A percentile compares a stretch with the other conserved stretches of the same genome.
These are phyloP conservation scores for Periparus ater DNA, from an alignment of 2,797 vertebrate species.

Conservation along the genomic window DNA sequence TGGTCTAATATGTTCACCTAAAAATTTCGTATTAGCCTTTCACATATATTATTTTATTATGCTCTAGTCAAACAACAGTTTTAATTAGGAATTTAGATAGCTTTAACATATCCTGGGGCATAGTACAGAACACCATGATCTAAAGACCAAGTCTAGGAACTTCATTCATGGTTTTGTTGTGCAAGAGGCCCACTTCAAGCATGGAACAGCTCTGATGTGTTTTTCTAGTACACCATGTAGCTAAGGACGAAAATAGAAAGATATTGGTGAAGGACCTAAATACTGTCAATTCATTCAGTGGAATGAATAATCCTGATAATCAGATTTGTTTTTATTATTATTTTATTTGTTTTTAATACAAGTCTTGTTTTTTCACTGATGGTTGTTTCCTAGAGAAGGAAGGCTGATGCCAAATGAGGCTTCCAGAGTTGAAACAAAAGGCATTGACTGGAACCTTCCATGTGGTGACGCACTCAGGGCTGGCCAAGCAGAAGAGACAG, in stretches of 20 bases:
- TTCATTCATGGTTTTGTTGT: background rate
- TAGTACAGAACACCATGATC: background rate
- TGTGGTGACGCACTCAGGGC: background rate
- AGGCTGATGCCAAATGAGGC: background rate
- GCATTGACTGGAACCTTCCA: background rate
- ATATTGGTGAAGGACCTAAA: background rate
- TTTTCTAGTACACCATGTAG: background rate
- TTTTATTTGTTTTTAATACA: background rate
- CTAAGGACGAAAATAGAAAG: background rate
- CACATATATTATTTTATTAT: background rate
- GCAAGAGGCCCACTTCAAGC: background rate
- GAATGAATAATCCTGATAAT: background rate
- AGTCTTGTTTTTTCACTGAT: background rate
- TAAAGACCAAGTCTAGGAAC: background rate
- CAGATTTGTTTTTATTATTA: background rate
- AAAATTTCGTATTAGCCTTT: background rate
- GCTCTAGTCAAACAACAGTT: background rate
- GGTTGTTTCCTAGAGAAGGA: background rate
- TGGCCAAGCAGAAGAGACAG: background rate
- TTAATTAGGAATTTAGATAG: background rate
- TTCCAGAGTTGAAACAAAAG: background rate
- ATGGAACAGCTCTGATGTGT: background rate
- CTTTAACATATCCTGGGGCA: background rate
- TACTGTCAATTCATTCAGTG: background rate
- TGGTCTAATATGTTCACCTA: background rate